phyloP scores from a whole-genome alignment of 2,113 vertebrate genomes.

The Oriolus oriolus region DNA sequence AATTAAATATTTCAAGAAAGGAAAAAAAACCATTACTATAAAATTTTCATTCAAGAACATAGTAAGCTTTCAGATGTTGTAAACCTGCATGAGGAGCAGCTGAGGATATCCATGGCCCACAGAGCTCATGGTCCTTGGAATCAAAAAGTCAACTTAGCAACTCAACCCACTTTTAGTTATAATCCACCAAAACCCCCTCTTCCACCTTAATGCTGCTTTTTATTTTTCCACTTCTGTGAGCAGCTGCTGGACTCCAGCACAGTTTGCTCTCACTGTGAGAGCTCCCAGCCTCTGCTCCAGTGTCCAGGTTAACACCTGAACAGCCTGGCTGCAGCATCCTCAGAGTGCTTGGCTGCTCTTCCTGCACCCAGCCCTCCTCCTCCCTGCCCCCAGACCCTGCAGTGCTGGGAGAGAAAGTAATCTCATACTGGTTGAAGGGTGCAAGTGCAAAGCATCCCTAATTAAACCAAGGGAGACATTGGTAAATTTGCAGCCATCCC shows the following conservation, averaged over 20 bases:
- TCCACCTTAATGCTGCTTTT: neutral
- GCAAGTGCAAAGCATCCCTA: neutral
- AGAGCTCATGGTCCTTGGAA: neutral
- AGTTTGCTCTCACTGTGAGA: neutral
- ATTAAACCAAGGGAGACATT: neutral
- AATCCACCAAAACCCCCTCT: neutral
- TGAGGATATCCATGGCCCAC: neutral
- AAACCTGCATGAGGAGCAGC: neutral
- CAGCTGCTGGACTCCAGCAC: neutral
- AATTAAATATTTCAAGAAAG: neutral
- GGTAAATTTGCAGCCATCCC: neutral
- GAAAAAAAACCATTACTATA: neutral
- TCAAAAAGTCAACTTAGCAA: neutral
- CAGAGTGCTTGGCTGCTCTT: neutral
- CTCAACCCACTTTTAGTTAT: neutral
- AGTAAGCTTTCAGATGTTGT: neutral
- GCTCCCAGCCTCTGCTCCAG: neutral
- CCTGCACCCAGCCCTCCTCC: neutral
- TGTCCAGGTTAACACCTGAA: neutral
- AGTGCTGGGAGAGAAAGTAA: neutral
- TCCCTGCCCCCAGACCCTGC: neutral
- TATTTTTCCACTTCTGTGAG: neutral
- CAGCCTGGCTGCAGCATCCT: neutral
- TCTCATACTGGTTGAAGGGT: rapidly evolving
- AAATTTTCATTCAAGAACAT: neutral